Evolutionary conservation across 2,797 vertebrate genomes (phyloP).

Genomic region (Salmo trutta): DNA sequence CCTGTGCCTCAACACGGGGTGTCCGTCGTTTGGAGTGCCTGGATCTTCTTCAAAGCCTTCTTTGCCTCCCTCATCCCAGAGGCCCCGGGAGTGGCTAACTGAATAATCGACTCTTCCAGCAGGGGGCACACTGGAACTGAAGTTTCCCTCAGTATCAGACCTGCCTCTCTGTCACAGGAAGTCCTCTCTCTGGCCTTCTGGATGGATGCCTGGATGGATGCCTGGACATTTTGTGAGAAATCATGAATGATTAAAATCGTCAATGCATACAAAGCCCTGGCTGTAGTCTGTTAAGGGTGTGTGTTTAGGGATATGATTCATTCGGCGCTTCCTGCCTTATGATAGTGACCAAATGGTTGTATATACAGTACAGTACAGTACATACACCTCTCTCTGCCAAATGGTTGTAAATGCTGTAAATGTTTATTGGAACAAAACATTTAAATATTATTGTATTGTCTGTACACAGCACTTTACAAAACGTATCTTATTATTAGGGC

Average conservation of each 20-base stretch:
- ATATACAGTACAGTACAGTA: slow-evolving; percentile 4
- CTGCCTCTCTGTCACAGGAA: background rate
- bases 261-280: background rate
- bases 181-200: background rate
- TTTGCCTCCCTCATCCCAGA: slow-evolving; percentile 94
- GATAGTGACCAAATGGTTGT: slow-evolving; percentile 3
- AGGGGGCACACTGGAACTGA: background rate
- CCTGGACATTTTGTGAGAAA: background rate
- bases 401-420: slow-evolving; percentile 2
- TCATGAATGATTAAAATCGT: background rate
- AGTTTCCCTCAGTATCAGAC: background rate
- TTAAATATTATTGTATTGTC: slow-evolving; percentile 48
- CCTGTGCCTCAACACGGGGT: slow-evolving; percentile 64
- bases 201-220: background rate
- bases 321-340: background rate
- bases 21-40: slow-evolving; percentile 81
- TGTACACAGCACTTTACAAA: slow-evolving; percentile 21
- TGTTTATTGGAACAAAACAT: background rate
- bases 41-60: slow-evolving; percentile 94
- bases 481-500: background rate
- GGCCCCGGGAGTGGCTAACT: slow-evolving; percentile 77
- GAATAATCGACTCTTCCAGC: slow-evolving; percentile 30
- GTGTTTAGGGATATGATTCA: background rate
- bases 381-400: background rate
- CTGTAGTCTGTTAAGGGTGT: background rate